Conservation (phyloP, 2,797 vertebrate species). For the Enteromius radiatus region DNA sequence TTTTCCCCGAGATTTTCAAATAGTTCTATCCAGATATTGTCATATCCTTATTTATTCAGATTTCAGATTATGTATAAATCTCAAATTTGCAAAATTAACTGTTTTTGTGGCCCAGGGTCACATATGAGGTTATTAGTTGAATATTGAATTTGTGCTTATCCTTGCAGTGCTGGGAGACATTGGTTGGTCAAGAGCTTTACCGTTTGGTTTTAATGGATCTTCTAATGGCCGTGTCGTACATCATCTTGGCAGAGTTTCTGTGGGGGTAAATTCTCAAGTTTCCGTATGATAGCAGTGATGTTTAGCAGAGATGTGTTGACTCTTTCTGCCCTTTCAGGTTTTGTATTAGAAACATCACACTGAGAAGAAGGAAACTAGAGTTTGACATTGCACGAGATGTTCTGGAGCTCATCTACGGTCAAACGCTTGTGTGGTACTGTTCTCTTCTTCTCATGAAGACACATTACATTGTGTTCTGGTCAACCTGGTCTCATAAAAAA, state of each 20-base stretch:
- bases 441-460: neutral
- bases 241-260: constrained; percentile 79
- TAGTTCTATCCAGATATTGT: too few species aligned
- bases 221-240: constrained; percentile 80
- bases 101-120: too few species aligned
- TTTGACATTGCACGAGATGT: constrained; percentile 88
- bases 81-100: too few species aligned
- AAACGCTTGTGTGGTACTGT: constrained; percentile 86
- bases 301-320: constrained; percentile 49
- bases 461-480: neutral
- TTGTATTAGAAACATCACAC: neutral
- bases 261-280: constrained; percentile 82
- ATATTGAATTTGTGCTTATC: neutral
- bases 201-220: constrained; percentile 87
- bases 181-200: constrained; percentile 90
- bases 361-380: constrained; percentile 76
- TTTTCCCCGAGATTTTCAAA: too few species aligned
- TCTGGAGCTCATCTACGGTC: constrained; percentile 89
- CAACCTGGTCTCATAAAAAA: too few species aligned
- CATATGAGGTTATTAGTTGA: neutral
- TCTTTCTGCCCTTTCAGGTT: neutral
- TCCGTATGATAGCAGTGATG: constrained; percentile 59
- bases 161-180: constrained; percentile 87
- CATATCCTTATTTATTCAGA: too few species aligned
- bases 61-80: too few species aligned